Evolutionary conservation across 2,797 vertebrate genomes (phyloP), one percentile per base, ranked within the genome.

Genomic region (Crocodylus rhombifer): DNA sequence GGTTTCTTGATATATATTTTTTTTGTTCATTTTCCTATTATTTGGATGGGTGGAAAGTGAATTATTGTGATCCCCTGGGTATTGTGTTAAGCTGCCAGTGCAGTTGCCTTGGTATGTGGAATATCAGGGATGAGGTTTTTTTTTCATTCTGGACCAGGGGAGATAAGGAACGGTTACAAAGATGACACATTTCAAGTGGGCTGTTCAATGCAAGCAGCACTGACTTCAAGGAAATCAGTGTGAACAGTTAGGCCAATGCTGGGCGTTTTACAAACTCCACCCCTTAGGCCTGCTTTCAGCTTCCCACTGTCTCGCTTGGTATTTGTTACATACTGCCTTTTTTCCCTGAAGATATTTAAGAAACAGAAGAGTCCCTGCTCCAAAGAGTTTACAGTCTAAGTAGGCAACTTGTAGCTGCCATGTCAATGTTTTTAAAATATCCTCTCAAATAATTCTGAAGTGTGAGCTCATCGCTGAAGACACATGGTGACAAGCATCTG

Each of bases 211-310:
- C 42, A 92, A 95, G 90, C 87, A 86, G 42, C 11, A 7, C 56
- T 76, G 42, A 86, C 74, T 79, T 91, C 90, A 94, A 94, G 83
- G 95, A 94, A 95, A 96, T 96, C 91, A 95, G 69, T 92, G 95
- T 91, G 83, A 93, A 91, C 85, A 93, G 93, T 94, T 91, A 94
- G 96, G 87, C 83, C 93, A 95, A 57, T 87, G 96, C 91, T 95
- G 96, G 96, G 95, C 86, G 93, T 87, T 96, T 95, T 79, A 81
- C 95, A 94, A 95, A 96, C 89, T 85, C 91, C 83, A 89, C 87
- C 89, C 90, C 80, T 93, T 91, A 94, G 96, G 95, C 92, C 93
- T 96, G 91, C 91, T 97, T 95, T 95, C 95, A 96, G 94, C 89
- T 96, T 95, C 94, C 93, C 91, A 95, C 91, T 95, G 96, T 94